Evolutionary conservation across 2,113 vertebrate species (phyloP), one percentile per base, ranked within the genome.

Genomic region (Mystacornis crossleyi): DNA sequence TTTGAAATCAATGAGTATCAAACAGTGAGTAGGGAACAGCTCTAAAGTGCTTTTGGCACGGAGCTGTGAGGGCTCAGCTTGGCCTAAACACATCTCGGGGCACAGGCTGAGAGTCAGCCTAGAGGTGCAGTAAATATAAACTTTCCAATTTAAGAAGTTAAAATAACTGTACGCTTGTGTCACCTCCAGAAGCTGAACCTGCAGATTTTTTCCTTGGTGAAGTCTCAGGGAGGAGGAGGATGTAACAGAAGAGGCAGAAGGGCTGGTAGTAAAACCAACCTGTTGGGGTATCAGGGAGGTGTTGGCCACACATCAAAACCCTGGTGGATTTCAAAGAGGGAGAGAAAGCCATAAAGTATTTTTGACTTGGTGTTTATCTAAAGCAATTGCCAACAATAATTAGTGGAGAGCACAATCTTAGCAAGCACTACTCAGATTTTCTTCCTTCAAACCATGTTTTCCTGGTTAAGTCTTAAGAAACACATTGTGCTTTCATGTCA

Each of bases 231-330:
- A 61, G 31, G 75, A 88, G 42, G 21, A 67, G 67, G 34, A 50
- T 34, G 64, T 81, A 67, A 75, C 5, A 81, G 81, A 75, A 89
- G 91, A 93, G 71, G 82, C 64, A 54, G 86, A 74, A 74, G 67
- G 66, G 17, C 67, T 92, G 86, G 71, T 45, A 21, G 70, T 45
- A 66, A 93, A 94, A 20, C 16, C 90, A 93, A 3, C 20, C 62
- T 50, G 0, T 31, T 92, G 93, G 88, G 94, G 36, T 90, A 61
- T 84, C 86, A 51, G 83, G 34, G 78, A 74, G 45, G 58, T 62
- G 28, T 89, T 97, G 96, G 88, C 95, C 79, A 34, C 60, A 72
- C 93, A 94, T 97, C 94, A 97, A 94, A 96, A 96, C 34, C 62
- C 62, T 64, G 42, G 58, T 65, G 55, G 89, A 36, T 93, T 97